Base-by-base conservation (phyloP, 1,140 invertebrate genomes). In the Matsumurasca onukii region DNA sequence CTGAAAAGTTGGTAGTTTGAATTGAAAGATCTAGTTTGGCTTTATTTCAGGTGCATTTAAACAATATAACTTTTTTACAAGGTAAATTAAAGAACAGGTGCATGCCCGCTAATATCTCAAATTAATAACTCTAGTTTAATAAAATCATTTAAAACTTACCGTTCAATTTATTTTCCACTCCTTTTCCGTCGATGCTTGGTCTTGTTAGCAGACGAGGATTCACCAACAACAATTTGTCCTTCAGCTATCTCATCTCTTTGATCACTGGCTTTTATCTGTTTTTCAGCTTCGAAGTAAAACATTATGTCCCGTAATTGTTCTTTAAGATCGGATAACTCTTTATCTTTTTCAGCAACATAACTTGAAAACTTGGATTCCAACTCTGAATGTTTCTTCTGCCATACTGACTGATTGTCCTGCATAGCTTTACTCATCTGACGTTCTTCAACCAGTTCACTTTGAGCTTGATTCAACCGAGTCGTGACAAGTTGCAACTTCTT, bases 271-370 rank as follows among this genome's bases (percentile, higher is more conserved):
- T 57, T 72, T 20, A 78, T 75, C 70, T 76, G 81, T 24, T 89
- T 84, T 76, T 92, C 90, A 12, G 94, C 95, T 74, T 98, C 94
- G 65, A 99, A 84, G 78, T 91, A 97, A 82, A 98, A 96, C 94
- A 98, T 97, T 0, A 99, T 82, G 84, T 99, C 97, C 15, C 93
- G 82, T 0, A 98, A 81, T 82, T 99, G 96, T 72, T 98, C 95
- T 73, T 91, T 87, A 12, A 99, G 82, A 17, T 97, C 94, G 0
- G 77, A 69, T 1, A 97, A 84, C 85, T 97, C 91, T 73, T 82
- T 77, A 57, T 91, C 86, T 76, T 89, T 89, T 24, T 73, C 69
- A 15, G 72, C 75, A 74, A 83, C 82, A n/a, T 79, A 76, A 51
- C 87, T 82, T 17, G 82, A 80, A 61, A 88, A 80, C 67, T 89